A percentile compares a stretch with the other conserved stretches of the same genome.
Evolutionary conservation across 2,113 vertebrate species (phyloP).

Genomic region (Sardina pilchardus): DNA sequence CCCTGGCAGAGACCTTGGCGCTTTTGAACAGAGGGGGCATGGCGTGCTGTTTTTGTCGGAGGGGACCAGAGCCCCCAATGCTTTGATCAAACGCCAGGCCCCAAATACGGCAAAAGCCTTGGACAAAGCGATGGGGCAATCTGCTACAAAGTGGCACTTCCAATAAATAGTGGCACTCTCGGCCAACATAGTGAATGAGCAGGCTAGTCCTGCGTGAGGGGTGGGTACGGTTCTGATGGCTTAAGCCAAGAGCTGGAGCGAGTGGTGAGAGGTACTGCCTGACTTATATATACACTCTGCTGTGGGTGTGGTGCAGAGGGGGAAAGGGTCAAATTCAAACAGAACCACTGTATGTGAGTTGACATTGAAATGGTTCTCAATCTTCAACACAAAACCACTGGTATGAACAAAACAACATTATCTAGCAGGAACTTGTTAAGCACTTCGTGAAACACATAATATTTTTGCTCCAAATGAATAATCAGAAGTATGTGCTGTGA

Average conservation of each 20-base stretch:
- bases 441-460: background rate
- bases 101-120: background rate
- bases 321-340: background rate
- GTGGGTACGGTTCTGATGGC: background rate
- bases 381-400: background rate
- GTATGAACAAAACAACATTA: background rate
- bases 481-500: background rate
- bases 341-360: background rate
- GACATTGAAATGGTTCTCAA: background rate
- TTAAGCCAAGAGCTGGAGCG: background rate
- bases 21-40: background rate
- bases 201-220: background rate
- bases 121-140: background rate
- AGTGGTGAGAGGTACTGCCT: background rate
- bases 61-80: constrained; percentile 25
- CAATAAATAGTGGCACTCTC: background rate
- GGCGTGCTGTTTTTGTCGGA: constrained; percentile 27
- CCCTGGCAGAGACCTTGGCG: background rate
- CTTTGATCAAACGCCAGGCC: constrained; percentile 30
- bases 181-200: background rate
- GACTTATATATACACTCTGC: background rate
- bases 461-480: background rate
- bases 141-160: background rate
- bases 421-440: background rate
- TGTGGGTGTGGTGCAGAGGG: background rate